phyloP scores from a whole-genome alignment of 2,797 vertebrate species.

The Bovichtus variegatus region DNA sequence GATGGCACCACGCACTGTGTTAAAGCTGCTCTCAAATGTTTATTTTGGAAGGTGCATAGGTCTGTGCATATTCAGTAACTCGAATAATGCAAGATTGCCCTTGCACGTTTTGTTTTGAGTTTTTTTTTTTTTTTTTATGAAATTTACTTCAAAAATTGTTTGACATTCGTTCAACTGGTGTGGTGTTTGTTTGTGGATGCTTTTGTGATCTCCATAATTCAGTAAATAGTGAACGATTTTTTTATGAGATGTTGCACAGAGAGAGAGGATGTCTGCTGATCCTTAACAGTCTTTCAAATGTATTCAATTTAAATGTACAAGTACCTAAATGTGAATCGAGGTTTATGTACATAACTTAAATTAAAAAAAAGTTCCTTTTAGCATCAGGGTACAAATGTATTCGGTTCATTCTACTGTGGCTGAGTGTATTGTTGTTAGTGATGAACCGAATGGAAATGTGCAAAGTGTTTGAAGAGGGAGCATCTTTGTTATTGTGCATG shows the following conservation, averaged over 20 bases:
- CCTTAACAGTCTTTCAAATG: background rate
- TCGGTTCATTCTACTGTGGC: background rate
- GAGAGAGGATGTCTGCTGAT: background rate
- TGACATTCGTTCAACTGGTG: background rate
- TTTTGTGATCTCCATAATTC: background rate
- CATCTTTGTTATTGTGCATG: background rate
- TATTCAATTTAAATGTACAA: background rate
- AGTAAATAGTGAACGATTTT: background rate
- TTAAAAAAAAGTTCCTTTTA: background rate
- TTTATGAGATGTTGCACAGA: background rate
- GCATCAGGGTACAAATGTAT: background rate
- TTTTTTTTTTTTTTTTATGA: background rate
- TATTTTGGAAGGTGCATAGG: background rate
- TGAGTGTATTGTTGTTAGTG: background rate
- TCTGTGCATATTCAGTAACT: background rate
- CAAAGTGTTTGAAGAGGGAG: background rate
- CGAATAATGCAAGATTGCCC: background rate
- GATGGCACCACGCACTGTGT: background rate
- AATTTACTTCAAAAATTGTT: background rate
- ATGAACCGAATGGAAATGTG: constrained; percentile 4
- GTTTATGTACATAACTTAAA: background rate
- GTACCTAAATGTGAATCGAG: background rate
- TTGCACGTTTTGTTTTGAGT: background rate
- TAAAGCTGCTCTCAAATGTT: background rate
- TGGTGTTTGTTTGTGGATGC: background rate